Evolutionary conservation across 2,113 vertebrate species (phyloP), one percentile per base, ranked within the genome.

Genomic region (Copsychus sechellarum): DNA sequence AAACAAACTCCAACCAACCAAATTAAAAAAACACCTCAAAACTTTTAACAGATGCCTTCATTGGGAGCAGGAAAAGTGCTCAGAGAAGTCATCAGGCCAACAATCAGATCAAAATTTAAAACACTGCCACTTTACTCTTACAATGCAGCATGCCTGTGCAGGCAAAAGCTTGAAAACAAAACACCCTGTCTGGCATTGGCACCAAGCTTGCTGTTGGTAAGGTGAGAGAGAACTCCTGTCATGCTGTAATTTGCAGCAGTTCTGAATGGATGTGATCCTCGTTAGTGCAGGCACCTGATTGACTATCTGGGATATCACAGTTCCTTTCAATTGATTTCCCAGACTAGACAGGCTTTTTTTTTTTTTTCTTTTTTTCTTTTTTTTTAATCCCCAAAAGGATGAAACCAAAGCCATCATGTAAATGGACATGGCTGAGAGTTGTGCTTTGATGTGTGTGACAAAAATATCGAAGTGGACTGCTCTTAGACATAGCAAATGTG

Each of bases 151-250:
- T 28, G 28, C n/a, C 24, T 17, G 9, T n/a, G 14, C 26, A 70
- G 48, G 28, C 14, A 69, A 79, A 79, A 11, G 9, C 26, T 47
- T 92, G 56, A 56, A 66, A 91, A 47, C 34, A 4, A 7, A 73
- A 34, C 8, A 16, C 4, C 3, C 11, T 13, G 0, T 7, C 26
- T 51, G 71, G 48, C 12, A 28, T 26, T 64, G 0, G 1, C 16
- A 50, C 6, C 40, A 45, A 61, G 14, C 28, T 53, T 24, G 13
- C 14, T 13, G 2, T 10, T 16, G 51, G 36, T 40, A 60, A 43
- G 51, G 11, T 23, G 72, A 66, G 14, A n/a, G 58, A 12, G 57
- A 50, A 47, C 18, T 8, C 1, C 3, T 5, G 12, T 22, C 42
- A 3, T 1, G 0, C 25, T 26, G 28, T 24, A 45, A 60, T 50